Evolutionary conservation across 2,797 vertebrate species (phyloP), one percentile per base, ranked within the genome.

Genomic region (Malacoraja senta): DNA sequence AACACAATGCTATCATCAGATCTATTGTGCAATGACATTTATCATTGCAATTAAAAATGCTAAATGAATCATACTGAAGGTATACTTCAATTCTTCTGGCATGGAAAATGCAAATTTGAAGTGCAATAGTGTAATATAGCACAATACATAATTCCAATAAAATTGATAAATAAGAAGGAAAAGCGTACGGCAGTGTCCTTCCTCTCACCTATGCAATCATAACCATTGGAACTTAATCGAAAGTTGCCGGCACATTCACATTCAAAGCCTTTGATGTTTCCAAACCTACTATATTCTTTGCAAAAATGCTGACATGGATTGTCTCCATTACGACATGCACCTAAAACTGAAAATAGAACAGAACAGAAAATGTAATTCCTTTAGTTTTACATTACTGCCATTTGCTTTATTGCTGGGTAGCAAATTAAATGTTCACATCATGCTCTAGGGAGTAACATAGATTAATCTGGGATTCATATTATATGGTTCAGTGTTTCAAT

Each of bases 191-290:
- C 8, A 19, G 86, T 10, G 2, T 1, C 15, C 68, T 90, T 35
- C n/a, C n/a, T 90, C 86, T 90, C 17, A 90, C 86, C n/a, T 68
- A 13, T 63, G 86, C 86, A 90, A 68, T 15, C 35, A 21, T 1
- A 65, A 19, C 12, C 13, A 12, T 90, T n/a, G 19, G 61, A 68
- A 65, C 35, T 63, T 63, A 90, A 90, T 68, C 35, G 13, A 90
- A 90, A 68, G 19, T n/a, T 63, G 19, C 2, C 17, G 17, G 8
- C 17, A n/a, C 86, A 90, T 32, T 29, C 19, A 29, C 86, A 90
- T 90, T 90, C 86, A 90, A 65, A 90, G n/a, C 84, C 84, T 90
- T 7, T 61, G 29, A 1, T 68, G n/a, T 90, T 8, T 90, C 68
- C 63, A 38, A 68, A 90, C 6, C 8, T 68, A 90, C 63, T 35